These are phyloP conservation scores for Gambusia affinis DNA, from an alignment of 2,113 vertebrate genomes.

Conservation along the genomic window DNA sequence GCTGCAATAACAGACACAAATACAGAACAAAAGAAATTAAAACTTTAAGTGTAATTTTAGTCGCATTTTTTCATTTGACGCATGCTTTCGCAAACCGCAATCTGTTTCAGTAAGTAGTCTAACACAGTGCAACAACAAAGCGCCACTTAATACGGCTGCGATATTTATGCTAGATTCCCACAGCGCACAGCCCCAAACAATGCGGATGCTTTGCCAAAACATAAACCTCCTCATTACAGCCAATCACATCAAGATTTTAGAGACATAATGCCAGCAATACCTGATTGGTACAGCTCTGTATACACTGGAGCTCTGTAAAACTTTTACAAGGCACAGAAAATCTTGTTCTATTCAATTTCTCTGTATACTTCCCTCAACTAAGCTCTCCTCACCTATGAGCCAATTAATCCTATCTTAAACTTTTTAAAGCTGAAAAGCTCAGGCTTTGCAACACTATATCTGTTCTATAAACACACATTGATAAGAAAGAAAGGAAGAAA, in stretches of 20 bases:
- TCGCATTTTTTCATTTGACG: conserved; percentile 19
- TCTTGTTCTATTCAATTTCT: not conserved
- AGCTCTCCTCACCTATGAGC: too few species aligned
- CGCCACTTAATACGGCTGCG: conserved; percentile 17
- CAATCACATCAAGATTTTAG: not conserved
- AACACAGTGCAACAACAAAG: conserved; percentile 11
- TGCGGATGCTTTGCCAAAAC: conserved; percentile 20
- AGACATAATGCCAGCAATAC: not conserved
- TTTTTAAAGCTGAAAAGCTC: not conserved
- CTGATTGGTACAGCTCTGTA: not conserved
- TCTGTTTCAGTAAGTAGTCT: conserved; percentile 7
- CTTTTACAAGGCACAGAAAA: not conserved
- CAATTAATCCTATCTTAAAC: not conserved
- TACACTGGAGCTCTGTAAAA: not conserved
- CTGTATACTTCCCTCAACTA: not conserved
- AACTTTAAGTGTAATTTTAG: conserved; percentile 3
- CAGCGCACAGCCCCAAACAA: conserved; percentile 14
- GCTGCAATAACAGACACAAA: not conserved
- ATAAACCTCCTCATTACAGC: conserved; percentile 16
- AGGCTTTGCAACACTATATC: not conserved
- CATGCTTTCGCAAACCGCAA: conserved; percentile 10
- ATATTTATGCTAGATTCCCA: conserved; percentile 11
- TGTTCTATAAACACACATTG: too few species aligned
- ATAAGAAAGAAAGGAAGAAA: not conserved
- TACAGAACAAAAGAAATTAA: not conserved